Evolutionary conservation across 2,113 vertebrate species (phyloP), one percentile per base, ranked within the genome.

Genomic region (Poicephalus gulielmi): DNA sequence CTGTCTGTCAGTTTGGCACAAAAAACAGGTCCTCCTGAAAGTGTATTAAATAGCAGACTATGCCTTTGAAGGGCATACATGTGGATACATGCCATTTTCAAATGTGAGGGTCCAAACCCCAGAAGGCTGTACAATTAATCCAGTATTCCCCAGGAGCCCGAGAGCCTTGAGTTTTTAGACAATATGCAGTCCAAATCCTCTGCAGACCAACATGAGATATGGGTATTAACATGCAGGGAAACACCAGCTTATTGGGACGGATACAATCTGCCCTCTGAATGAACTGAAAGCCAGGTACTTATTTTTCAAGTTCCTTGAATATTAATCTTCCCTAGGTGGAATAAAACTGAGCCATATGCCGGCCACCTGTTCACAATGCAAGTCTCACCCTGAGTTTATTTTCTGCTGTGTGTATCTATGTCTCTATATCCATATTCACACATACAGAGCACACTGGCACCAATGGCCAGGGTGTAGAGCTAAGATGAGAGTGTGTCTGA

Each of bases 291-390:
- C 4, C 35, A 79, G 77, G 6, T 66, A 83, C 74, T 73, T 88
- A 47, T 94, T 94, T 91, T 74, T 55, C 24, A 81, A 49, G 84
- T 19, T 88, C 64, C 25, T 49, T 96, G 84, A 94, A 96, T 96
- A 97, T 96, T 96, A 88, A 96, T 84, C 15, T 76, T 85, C 24
- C 37, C 66, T 55, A 82, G n/a, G 52, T 94, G 49, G 68, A 94
- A 92, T 11, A 90, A 85, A 88, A 37, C 62, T 17, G 55, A 94
- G 24, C 85, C 84, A 50, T 95, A 93, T 90, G 86, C 68, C 79
- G 77, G 50, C 92, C 96, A 97, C 71, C 96, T 97, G 96, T 16
- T 96, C 66, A 25, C 47, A 30, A 41, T 19, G 23, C 59, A 70
- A 37, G 13, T 74, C 37, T 79, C 84, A 91, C 13, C 84, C 43